These are phyloP conservation scores for Periophthalmodon schlosseri DNA, from an alignment of 2,113 vertebrate species.

Conservation along the genomic window DNA sequence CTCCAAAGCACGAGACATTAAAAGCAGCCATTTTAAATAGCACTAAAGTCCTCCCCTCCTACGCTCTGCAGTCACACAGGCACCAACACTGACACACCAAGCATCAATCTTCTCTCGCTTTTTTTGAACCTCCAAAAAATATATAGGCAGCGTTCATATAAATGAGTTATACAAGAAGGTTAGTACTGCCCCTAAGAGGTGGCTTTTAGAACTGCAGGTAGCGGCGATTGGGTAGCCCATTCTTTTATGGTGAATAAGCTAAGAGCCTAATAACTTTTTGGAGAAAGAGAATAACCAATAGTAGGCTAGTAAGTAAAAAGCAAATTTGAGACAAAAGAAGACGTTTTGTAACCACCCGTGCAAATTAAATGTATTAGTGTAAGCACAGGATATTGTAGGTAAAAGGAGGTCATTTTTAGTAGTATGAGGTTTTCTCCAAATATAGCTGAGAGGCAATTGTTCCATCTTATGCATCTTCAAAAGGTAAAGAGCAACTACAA, in stretches of 20 bases:
- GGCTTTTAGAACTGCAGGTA: slow-evolving; percentile 7
- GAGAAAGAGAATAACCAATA: background rate
- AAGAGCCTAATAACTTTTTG: background rate
- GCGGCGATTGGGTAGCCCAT: background rate
- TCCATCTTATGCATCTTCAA: too few species aligned
- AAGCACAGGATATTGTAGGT: background rate
- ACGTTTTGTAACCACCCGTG: background rate
- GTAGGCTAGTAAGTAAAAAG: background rate
- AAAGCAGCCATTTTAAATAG: slow-evolving; percentile 79
- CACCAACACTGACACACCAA: slow-evolving; percentile 75
- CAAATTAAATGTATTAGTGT: background rate
- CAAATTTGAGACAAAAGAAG: background rate
- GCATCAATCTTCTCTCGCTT: slow-evolving; percentile 74
- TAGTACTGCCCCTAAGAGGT: slow-evolving; percentile 71
- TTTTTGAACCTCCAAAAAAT: slow-evolving; percentile 56
- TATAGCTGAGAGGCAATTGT: too few species aligned
- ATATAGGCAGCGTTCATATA: slow-evolving; percentile 41
- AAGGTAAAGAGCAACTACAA: too few species aligned
- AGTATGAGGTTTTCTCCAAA: too few species aligned
- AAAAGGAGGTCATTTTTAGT: background rate
- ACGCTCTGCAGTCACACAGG: slow-evolving; percentile 75
- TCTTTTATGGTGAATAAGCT: background rate
- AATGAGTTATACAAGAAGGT: slow-evolving; percentile 38
- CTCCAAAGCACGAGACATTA: slow-evolving; percentile 64
- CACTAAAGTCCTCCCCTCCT: slow-evolving; percentile 73